Percentiles rank a stretch among this genome's conserved stretches.
phyloP scores from a whole-genome alignment of 2,113 vertebrate species.

The Neopipo cinnamomea region DNA sequence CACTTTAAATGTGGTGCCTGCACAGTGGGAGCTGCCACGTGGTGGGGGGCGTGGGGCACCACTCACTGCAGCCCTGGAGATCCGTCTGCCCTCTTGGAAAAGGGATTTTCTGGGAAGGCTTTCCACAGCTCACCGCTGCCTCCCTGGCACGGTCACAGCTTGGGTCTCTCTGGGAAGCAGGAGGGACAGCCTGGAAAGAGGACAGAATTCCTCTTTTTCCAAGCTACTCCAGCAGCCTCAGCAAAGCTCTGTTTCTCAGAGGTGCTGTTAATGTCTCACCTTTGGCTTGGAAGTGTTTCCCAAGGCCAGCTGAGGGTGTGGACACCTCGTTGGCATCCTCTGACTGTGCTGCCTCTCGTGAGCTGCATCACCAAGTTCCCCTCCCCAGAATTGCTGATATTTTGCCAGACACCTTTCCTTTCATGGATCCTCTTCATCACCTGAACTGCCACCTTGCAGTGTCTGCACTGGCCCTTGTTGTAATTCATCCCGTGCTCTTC shows the following conservation, averaged over 20 bases:
- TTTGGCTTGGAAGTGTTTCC: not conserved
- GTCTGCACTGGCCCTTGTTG: rapidly evolving
- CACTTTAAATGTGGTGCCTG: not conserved
- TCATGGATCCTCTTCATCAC: rapidly evolving
- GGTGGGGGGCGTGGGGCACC: not conserved
- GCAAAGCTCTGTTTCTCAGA: not conserved
- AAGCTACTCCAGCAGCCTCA: not conserved
- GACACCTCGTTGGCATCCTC: rapidly evolving
- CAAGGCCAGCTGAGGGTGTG: not conserved
- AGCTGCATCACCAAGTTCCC: not conserved
- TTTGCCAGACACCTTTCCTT: not conserved
- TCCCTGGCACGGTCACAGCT: not conserved
- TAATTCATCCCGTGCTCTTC: not conserved
- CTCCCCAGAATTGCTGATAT: rapidly evolving
- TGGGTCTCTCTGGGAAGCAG: not conserved
- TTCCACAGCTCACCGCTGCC: not conserved
- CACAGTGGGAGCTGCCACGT: not conserved
- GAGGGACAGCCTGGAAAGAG: not conserved
- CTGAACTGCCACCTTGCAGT: rapidly evolving
- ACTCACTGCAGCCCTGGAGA: not conserved
- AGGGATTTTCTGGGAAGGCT: not conserved
- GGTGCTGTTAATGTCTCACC: rapidly evolving
- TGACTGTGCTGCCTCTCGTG: not conserved
- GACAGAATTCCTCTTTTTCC: too few relatives aligned
- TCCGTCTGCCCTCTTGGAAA: not conserved